These are phyloP conservation scores for Drosophila carrolli DNA, from an alignment of 1,140 invertebrate species.

Conservation along the genomic window DNA sequence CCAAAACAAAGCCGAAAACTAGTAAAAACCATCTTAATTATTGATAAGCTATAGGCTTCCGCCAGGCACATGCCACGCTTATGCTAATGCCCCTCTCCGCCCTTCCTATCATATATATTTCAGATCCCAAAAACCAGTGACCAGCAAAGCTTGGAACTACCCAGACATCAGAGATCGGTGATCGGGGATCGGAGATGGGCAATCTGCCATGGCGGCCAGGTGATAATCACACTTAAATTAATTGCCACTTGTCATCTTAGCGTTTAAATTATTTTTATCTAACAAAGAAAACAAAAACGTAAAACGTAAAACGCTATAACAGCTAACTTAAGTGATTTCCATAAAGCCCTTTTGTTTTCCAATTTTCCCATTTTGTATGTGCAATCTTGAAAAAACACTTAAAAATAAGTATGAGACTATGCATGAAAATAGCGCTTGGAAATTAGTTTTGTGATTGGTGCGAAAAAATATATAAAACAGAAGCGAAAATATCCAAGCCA, in stretches of 20 bases:
- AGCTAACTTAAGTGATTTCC: constrained; percentile 44
- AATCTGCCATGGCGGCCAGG: constrained; percentile 66
- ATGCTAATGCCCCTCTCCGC: constrained; percentile 37
- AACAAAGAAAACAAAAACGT: constrained; percentile 47
- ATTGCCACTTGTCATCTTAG: constrained; percentile 83
- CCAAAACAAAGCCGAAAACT: constrained; percentile 31
- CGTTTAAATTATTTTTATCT: constrained; percentile 82
- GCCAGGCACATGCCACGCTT: constrained; percentile 57
- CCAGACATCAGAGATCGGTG: constrained; percentile 34
- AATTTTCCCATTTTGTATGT: constrained; percentile 41
- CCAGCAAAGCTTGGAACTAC: constrained; percentile 67
- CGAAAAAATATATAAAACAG: constrained; percentile 27
- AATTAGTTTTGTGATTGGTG: constrained; percentile 73
- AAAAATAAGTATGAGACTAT: constrained; percentile 26
- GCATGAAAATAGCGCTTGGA: constrained; percentile 19
- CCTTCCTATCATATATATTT: constrained; percentile 20
- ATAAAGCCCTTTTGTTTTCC: constrained; percentile 22
- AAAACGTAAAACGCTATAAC: constrained; percentile 30
- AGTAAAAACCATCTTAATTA: constrained; percentile 30
- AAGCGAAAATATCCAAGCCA: constrained; percentile 15
- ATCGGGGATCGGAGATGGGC: constrained; percentile 7
- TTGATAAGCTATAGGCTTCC: constrained; percentile 35
- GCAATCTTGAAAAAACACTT: constrained; percentile 60
- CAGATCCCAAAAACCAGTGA: constrained; percentile 79
- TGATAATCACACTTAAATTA: constrained; percentile 83